Evolutionary conservation across 2,797 vertebrate genomes (phyloP).

Genomic region (Nasua narica): DNA sequence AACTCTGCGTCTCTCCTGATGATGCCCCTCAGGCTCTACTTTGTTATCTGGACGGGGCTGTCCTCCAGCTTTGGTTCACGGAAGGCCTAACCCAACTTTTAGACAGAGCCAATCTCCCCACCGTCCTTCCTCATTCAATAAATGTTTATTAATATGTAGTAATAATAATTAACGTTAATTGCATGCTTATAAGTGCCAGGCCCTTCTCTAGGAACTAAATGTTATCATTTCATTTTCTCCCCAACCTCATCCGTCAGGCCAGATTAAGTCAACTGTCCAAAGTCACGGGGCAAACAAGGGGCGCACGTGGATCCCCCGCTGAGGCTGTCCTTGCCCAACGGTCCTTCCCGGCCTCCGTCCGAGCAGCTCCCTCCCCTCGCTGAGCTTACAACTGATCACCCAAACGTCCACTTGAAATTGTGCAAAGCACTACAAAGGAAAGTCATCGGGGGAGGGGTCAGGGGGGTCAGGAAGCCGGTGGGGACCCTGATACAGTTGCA

Average conservation of each 20-base stretch:
- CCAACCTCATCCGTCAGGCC: not conserved
- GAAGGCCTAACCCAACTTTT: not conserved
- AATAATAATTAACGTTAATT: not conserved
- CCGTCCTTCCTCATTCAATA: not conserved
- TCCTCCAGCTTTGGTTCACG: not conserved
- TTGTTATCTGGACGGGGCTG: not conserved
- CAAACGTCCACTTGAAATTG: not conserved
- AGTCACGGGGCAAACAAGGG: not conserved
- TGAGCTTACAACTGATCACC: not conserved
- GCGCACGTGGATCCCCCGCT: not conserved
- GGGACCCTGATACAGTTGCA: not conserved
- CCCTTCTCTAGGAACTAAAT: not conserved
- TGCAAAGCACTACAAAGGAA: not conserved
- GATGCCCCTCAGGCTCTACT: not conserved
- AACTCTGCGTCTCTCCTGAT: not conserved
- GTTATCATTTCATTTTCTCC: not conserved
- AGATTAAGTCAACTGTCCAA: not conserved
- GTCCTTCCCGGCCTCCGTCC: not conserved
- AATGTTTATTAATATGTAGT: not conserved
- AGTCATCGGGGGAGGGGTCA: no score
- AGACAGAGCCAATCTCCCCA: not conserved
- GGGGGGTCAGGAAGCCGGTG: not conserved
- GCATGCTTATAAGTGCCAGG: not conserved
- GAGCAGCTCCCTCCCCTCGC: not conserved
- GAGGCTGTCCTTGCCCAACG: not conserved